Evolutionary conservation across 2,888 invertebrate species (phyloP).

Genomic region (Mycogona germanica): DNA sequence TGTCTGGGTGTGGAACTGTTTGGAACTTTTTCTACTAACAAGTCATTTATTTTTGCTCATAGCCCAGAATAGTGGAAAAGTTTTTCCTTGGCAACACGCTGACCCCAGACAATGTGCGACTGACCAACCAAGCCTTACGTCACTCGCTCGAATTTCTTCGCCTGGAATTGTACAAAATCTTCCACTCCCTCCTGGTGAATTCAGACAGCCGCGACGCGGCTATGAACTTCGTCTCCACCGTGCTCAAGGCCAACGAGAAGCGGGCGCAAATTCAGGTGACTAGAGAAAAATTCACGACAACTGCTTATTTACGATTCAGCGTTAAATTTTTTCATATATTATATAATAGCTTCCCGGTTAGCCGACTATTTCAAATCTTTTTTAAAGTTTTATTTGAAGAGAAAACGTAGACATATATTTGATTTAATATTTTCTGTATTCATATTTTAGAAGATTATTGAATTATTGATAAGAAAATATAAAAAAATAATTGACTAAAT

Average conservation of each 20-base stretch:
- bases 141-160: conserved; percentile 18
- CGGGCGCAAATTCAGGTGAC: conserved; percentile 55
- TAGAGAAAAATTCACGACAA: too few relatives aligned
- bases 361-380: too few relatives aligned
- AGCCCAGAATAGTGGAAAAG: conserved; percentile 19
- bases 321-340: too few relatives aligned
- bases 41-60: too few relatives aligned
- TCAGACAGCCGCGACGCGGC: conserved; percentile 64
- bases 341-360: too few relatives aligned
- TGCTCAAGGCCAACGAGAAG: conserved; percentile 69
- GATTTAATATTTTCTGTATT: conserved; percentile 19
- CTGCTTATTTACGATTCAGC: conserved; percentile 1
- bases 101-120: conserved; percentile 16
- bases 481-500: too few relatives aligned
- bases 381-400: too few relatives aligned
- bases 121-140: conserved; percentile 19
- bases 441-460: too few relatives aligned
- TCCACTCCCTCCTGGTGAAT: conserved; percentile 72
- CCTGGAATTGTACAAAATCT: conserved; percentile 61
- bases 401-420: conserved; percentile 42
- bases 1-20: too few relatives aligned
- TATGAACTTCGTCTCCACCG: conserved; percentile 61
- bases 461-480: too few relatives aligned
- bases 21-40: too few relatives aligned
- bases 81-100: conserved; percentile 19